Evolutionary conservation across 2,888 invertebrate genomes (phyloP).

Genomic region (Archips crataeganus): DNA sequence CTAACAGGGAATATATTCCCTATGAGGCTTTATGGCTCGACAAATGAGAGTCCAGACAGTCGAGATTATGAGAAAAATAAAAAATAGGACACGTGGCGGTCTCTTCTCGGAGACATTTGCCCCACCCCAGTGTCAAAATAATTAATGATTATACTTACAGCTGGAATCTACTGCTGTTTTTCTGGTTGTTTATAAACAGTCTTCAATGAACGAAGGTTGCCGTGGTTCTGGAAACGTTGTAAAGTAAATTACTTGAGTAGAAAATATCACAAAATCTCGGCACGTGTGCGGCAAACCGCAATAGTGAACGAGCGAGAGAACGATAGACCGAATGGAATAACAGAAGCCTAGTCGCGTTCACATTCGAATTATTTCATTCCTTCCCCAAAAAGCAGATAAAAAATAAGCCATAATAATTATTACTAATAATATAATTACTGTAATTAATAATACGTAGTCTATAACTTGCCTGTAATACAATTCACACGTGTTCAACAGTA

Average conservation of each 20-base stretch:
- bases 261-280: slow-evolving; percentile 83
- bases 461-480: background rate
- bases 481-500: background rate
- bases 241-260: slow-evolving; percentile 74
- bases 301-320: slow-evolving; percentile 55
- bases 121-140: slow-evolving; percentile 82
- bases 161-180: slow-evolving; percentile 59
- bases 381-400: background rate
- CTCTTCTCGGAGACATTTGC: slow-evolving; percentile 76
- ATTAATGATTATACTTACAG: slow-evolving; percentile 69
- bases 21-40: slow-evolving; percentile 38
- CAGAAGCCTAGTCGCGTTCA: slow-evolving; percentile 33
- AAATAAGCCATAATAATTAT: background rate
- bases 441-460: background rate
- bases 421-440: background rate
- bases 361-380: background rate
- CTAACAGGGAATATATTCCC: slow-evolving; percentile 37
- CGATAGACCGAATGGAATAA: slow-evolving; percentile 38
- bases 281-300: slow-evolving; percentile 85
- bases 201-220: slow-evolving; percentile 59
- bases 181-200: slow-evolving; percentile 63
- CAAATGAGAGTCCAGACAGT: slow-evolving; percentile 47
- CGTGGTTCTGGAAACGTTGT: slow-evolving; percentile 62
- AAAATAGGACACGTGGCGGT: slow-evolving; percentile 83
- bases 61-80: slow-evolving; percentile 59